Evolutionary conservation across 37 sponge, comb jelly and placozoan species (phyloP).

Genomic region (Agelas oroides): DNA sequence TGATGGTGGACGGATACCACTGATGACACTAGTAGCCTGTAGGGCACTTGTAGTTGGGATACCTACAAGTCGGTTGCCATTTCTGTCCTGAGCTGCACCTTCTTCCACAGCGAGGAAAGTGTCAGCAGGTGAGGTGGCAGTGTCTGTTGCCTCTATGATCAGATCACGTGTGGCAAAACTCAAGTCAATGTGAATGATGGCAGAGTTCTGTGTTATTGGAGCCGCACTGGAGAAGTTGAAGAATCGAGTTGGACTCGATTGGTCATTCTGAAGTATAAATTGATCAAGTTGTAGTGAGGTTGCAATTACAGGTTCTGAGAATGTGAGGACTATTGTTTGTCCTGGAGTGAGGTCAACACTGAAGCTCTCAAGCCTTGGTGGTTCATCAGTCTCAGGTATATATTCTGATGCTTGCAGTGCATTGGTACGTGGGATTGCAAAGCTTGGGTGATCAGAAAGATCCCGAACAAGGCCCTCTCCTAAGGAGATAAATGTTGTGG

Average conservation of each 20-base stretch:
- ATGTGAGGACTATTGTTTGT: constrained; percentile 53
- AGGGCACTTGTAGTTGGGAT: constrained; percentile 47
- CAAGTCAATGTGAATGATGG: constrained; percentile 59
- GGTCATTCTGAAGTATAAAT: constrained; percentile 61
- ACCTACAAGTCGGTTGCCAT: constrained; percentile 53
- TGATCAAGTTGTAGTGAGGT: constrained; percentile 36
- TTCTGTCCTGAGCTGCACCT: constrained; percentile 67
- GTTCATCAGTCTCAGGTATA: constrained; percentile 33
- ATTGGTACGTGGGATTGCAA: constrained; percentile 40
- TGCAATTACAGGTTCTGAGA: constrained; percentile 78
- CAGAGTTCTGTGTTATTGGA: constrained; percentile 55
- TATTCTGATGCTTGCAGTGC: constrained; percentile 66
- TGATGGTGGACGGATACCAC: constrained; percentile 73
- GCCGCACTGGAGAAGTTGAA: constrained; percentile 60
- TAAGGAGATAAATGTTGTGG: constrained; percentile 62
- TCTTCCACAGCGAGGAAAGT: constrained; percentile 70
- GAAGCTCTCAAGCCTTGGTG: constrained; percentile 63
- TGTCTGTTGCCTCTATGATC: constrained; percentile 47
- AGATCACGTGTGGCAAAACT: constrained; percentile 57
- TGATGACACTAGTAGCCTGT: constrained; percentile 59
- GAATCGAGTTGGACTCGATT: constrained; percentile 28
- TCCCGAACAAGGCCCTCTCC: constrained; percentile 68
- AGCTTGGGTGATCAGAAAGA: constrained; percentile 25
- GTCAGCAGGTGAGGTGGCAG: constrained; percentile 57
- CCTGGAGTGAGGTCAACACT: constrained; percentile 83